phyloP scores from a whole-genome alignment of 1,140 invertebrate genomes.

The Lordiphosa collinella region DNA sequence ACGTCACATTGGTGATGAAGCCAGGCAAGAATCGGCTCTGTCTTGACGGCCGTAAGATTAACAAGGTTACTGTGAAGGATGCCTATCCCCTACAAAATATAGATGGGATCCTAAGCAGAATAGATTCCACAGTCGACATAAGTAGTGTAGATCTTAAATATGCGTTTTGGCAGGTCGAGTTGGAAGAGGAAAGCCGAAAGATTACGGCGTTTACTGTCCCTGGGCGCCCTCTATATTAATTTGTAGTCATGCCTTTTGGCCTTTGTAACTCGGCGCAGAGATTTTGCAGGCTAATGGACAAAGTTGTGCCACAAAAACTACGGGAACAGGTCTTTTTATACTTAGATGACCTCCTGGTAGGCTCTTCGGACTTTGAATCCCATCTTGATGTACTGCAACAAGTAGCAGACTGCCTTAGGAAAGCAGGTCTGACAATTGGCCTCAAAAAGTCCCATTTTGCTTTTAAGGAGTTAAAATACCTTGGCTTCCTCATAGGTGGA shows the following conservation, averaged over 20 bases:
- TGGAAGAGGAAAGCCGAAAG: neutral
- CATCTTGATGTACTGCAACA: neutral
- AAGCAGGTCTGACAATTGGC: too few relatives aligned
- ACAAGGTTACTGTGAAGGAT: too few relatives aligned
- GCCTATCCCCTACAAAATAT: too few relatives aligned
- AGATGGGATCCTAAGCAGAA: too few relatives aligned
- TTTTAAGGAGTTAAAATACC: neutral
- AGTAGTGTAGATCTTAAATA: too few relatives aligned
- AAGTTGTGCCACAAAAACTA: neutral
- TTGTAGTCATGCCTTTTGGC: neutral
- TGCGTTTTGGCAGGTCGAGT: neutral
- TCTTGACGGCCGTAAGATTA: too few relatives aligned
- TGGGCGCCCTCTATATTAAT: too few relatives aligned
- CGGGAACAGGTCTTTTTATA: neutral
- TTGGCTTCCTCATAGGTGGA: neutral
- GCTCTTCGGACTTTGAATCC: neutral
- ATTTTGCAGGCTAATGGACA: neutral
- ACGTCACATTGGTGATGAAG: too few relatives aligned
- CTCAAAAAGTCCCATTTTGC: neutral
- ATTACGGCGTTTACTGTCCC: too few relatives aligned
- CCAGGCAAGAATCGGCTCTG: too few relatives aligned
- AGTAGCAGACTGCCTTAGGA: too few relatives aligned
- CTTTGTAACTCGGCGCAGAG: neutral
- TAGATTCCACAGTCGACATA: too few relatives aligned
- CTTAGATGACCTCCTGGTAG: neutral